Evolutionary conservation across 2,797 vertebrate genomes (phyloP), one percentile per base, ranked within the genome.

Genomic region (Gallirallus australis): DNA sequence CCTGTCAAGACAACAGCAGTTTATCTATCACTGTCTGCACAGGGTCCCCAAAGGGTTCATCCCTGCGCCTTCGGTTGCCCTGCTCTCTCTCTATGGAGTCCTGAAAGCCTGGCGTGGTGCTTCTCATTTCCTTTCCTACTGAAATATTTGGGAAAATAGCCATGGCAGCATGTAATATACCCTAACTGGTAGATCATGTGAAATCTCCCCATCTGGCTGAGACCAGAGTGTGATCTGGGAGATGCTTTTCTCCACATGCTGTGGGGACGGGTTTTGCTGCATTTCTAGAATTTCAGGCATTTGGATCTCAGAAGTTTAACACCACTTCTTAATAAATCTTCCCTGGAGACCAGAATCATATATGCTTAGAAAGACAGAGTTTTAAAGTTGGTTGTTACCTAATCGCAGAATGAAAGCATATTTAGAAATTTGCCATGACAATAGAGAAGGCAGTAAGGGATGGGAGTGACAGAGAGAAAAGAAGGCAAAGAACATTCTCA

Each of bases 361-460:
- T 77, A 73, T 79, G 72, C 28, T 85, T 39, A 75, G 89, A 87
- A 80, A 91, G 71, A 70, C 30, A 66, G 72, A 65, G 45, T 86
- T 93, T 83, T 33, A 57, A 68, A 83, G 47, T 93, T 69, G 78
- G 11, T 6, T 91, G 57, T 97, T 95, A 90, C 40, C 61, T 94
- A 94, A 71, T 45, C 15, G 9, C 65, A 83, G 66, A 90, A 88
- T 31, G 28, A 42, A 89, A 85, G 35, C 65, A 81, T 83, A 93
- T 92, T 71, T 94, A 93, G 93, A 91, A 66, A 45, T 95, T 92
- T 94, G 53, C 76, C 72, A 78, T 95, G 91, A 94, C 93, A 94
- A 86, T 93, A 88, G 82, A 77, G 48, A 77, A 88, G 40, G n/a
- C 52, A 79, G 33, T 71, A 40, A 82, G 42, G 60, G 52, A 57